Evolutionary conservation across 1,140 invertebrate species (phyloP), one percentile per base, ranked within the genome.

Genomic region (Tyrophagus putrescentiae): DNA sequence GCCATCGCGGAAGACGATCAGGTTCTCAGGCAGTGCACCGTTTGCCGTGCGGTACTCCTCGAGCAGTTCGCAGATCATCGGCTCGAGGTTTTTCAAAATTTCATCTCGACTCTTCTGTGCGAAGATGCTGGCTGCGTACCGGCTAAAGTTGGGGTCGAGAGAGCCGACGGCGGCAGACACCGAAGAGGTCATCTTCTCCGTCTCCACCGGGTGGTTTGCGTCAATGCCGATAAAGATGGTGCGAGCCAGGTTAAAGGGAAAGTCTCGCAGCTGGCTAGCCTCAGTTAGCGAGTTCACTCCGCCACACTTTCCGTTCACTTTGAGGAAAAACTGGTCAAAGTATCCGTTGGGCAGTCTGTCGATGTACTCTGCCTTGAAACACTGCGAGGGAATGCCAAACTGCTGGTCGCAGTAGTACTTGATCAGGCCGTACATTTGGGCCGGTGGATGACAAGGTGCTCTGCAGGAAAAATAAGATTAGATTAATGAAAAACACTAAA

Each of bases 261-360:
- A n/a, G 18, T 0, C 73, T 70, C 2, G 76, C 18, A 9, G 18
- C 3, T 18, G 27, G 4, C 6, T n/a, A 18, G 7, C 42, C 58
- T 39, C n/a, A 23, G 87, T 65, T 18, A 68, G 72, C 68, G 88
- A 84, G 75, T 92, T 93, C 0, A 79, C 72, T 0, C 86, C 85
- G 72, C 86, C 84, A 27, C 91, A 65, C 70, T 93, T 92, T 0
- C 84, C 81, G 69, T 84, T 84, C 0, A 92, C 77, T 75, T 93
- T 92, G 0, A 87, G 68, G 16, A 90, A 68, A 63, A 93, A 82
- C 68, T 93, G 92, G 0, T 69, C 65, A 27, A 77, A 7, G 31
- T 45, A 64, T 13, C 50, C 57, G 29, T 16, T 9, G 1, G 42
- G 42, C 39, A 56, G 16, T 7, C 25, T 7, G n/a, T 9, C 7